Base-by-base conservation (phyloP, 2,888 invertebrate genomes). In the Gymnoscelis rufifasciata region DNA sequence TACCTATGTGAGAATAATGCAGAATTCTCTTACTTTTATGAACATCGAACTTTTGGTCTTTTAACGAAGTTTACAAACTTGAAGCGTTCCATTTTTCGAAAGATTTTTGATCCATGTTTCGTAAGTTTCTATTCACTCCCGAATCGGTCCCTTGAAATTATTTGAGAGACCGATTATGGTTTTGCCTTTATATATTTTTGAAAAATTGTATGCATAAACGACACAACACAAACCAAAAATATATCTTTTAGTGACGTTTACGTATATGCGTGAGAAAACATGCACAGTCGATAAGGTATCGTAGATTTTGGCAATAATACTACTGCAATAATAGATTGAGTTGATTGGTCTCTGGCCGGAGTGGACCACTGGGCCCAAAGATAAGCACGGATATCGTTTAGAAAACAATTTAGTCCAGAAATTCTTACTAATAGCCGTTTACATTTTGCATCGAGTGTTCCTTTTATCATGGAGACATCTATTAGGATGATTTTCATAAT, bases 181-280 rank as follows among this genome's bases (percentile, higher is more conserved):
- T 57, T 49, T 56, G 54, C 40, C 43, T 60, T 55, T 56, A 51
- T 53, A 58, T 78, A 75, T 81, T 80, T 79, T 81, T 78, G 63
- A 59, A 71, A n/a, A 68, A 70, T 62, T 75, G 64, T 77, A 77
- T 76, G 71, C 81, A 71, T 64, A 64, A 69, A 74, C 76, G 74
- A 77, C 69, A 71, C 71, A 77, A 78, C 69, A 72, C 71, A 77
- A 81, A 82, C 83, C 83, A 83, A 83, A 83, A 64, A 61, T 60
- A 57, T 57, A 48, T 40, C 45, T 52, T 46, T 38, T 54, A 52
- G 52, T 48, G 52, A 54, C 73, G 67, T 71, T 75, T 71, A 66
- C 64, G 71, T 69, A 69, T 71, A 71, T 74, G 69, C 72, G 70
- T 72, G 72, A 64, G 69, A 66, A 64, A 60, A 53, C 52, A 50